Percentiles rank a stretch among this genome's conserved stretches.
Conservation (phyloP, 2,888 invertebrate species). For the Sphaerophoria taeniata region DNA sequence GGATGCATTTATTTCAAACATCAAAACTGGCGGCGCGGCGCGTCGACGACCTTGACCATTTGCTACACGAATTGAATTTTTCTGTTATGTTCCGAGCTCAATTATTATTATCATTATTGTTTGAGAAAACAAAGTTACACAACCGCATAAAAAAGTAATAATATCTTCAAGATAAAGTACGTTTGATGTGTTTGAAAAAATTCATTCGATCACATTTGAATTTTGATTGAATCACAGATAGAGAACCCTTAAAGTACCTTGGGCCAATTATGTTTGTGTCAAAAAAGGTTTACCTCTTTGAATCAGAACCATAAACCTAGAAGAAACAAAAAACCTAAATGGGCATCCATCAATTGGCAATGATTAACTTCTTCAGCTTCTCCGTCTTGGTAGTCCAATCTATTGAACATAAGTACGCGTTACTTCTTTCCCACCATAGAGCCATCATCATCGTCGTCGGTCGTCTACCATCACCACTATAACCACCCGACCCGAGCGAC, state of each 20-base stretch:
- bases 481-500: no score
- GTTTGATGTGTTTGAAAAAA: constrained; percentile 41
- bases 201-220: constrained; percentile 36
- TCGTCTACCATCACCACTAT: constrained; percentile 31
- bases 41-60: constrained; percentile 63
- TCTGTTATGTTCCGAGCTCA: constrained; percentile 52
- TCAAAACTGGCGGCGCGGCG: neutral
- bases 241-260: constrained; percentile 15
- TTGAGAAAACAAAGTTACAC: constrained; percentile 33
- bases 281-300: neutral
- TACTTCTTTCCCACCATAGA: constrained; percentile 63
- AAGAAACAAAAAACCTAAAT: constrained; percentile 4
- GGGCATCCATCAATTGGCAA: constrained; percentile 2
- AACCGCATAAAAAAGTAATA: constrained; percentile 33
- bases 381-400: neutral
- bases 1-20: constrained; percentile 57
- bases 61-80: constrained; percentile 35
- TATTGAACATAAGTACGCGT: constrained; percentile 18
- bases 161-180: no score
- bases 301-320: constrained; percentile 26
- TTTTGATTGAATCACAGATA: neutral
- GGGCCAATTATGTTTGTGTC: constrained; percentile 1
- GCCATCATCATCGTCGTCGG: constrained; percentile 34
- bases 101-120: constrained; percentile 53
- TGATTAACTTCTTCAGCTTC: constrained; percentile 30